Evolutionary conservation across 2,797 vertebrate species (phyloP).

Genomic region (Acomys russatus): DNA sequence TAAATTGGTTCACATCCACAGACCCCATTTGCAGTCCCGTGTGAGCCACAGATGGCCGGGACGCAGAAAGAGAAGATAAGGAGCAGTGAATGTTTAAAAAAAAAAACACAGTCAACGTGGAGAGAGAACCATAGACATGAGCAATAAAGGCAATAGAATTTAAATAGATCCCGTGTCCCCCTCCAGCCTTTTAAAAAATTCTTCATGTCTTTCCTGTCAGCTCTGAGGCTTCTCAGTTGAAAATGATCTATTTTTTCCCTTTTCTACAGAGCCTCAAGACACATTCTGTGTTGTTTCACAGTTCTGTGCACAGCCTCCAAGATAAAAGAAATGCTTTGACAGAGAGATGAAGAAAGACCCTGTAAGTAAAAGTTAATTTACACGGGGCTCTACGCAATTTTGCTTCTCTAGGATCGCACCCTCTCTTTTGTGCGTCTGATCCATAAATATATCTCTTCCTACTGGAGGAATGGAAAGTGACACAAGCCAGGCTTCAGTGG

Average conservation of each 20-base stretch:
- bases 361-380: constrained; percentile 69
- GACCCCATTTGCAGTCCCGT: constrained; percentile 29
- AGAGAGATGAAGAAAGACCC: constrained; percentile 48
- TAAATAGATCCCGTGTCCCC: constrained; percentile 55
- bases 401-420: constrained; percentile 37
- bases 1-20: constrained; percentile 1
- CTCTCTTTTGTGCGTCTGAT: constrained; percentile 25
- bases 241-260: constrained; percentile 65
- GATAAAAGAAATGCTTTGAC: constrained; percentile 55
- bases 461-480: constrained; percentile 43
- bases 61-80: background rate
- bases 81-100: background rate
- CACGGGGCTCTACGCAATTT: constrained; percentile 1
- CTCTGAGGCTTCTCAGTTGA: constrained; percentile 56
- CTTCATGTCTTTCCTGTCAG: constrained; percentile 36
- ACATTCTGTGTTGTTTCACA: constrained; percentile 45
- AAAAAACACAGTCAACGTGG: background rate
- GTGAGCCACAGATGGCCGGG: background rate
- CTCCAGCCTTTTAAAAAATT: constrained; percentile 64
- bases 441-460: constrained; percentile 56
- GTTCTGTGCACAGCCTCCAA: constrained; percentile 55
- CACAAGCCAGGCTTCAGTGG: constrained; percentile 40
- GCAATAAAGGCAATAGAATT: constrained; percentile 53
- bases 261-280: constrained; percentile 60
- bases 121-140: constrained; percentile 42